Evolutionary conservation across 2,888 invertebrate genomes (phyloP).

Genomic region (Labia minor): DNA sequence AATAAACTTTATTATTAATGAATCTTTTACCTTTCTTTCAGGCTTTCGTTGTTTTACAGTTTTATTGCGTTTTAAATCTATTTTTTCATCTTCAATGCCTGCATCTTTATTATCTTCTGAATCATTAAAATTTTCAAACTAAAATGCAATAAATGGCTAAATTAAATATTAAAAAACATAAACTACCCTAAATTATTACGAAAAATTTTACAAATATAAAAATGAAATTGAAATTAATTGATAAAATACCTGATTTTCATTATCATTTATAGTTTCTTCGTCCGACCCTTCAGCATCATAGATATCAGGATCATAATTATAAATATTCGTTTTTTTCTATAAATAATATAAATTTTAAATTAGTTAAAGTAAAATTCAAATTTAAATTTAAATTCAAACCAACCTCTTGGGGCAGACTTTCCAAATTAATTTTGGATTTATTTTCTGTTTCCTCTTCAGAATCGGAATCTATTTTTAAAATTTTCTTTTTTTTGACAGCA

Average conservation of each 20-base stretch:
- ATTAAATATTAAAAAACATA: too few species aligned
- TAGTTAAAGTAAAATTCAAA: background rate
- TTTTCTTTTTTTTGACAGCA: too few species aligned
- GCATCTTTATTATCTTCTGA: background rate
- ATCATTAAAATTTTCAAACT: too few species aligned
- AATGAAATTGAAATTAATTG: too few species aligned
- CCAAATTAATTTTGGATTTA: too few species aligned
- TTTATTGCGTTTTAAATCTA: background rate
- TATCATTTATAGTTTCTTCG: background rate
- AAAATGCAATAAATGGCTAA: too few species aligned
- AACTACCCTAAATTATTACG: too few species aligned
- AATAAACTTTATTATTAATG: too few species aligned
- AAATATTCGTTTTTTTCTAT: background rate
- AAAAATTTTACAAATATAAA: too few species aligned
- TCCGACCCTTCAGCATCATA: background rate
- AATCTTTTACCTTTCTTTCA: slow-evolving; percentile 3
- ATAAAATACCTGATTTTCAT: too few species aligned
- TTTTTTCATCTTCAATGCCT: background rate
- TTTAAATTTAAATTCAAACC: too few species aligned
- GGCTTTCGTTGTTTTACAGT: background rate
- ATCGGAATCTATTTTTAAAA: background rate
- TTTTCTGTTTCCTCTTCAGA: background rate
- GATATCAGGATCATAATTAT: background rate
- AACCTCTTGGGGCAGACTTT: too few species aligned
- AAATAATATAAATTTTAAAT: background rate